Conservation (phyloP, 2,888 invertebrate genomes). For the Conistra vaccinii region DNA sequence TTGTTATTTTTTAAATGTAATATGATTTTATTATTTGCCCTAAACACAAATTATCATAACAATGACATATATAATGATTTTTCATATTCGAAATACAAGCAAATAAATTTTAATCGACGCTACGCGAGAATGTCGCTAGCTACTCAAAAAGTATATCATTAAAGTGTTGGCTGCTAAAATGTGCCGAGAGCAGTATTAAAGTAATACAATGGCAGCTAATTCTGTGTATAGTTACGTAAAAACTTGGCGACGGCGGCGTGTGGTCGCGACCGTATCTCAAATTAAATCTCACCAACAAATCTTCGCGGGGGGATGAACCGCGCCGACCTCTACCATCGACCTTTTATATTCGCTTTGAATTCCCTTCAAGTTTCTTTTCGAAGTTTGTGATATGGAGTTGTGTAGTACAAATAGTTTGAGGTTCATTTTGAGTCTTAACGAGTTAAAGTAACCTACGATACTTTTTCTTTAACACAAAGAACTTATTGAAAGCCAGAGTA, state of each 20-base stretch:
- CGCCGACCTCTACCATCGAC: conserved; percentile 73
- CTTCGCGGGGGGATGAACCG: conserved; percentile 84
- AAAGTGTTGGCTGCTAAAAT: conserved; percentile 51
- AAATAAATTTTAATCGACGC: neutral
- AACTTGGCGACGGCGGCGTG: conserved; percentile 84
- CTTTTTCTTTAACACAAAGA: neutral
- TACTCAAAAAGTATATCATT: conserved; percentile 44
- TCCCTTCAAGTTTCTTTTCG: conserved; percentile 8
- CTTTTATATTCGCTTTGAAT: conserved; percentile 51
- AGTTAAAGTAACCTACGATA: neutral
- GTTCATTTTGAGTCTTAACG: conserved; percentile 8
- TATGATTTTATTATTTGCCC: neutral
- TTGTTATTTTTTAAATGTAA: neutral
- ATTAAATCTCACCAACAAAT: conserved; percentile 90
- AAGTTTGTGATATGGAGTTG: neutral
- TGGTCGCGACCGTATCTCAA: conserved; percentile 88
- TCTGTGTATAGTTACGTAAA: conserved; percentile 80
- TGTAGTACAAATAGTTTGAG: conserved; percentile 20
- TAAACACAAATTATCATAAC: neutral
- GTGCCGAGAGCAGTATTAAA: conserved; percentile 67
- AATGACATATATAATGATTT: neutral
- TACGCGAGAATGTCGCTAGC: conserved; percentile 13
- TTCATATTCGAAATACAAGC: neutral
- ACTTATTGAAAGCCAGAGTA: neutral
- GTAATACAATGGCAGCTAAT: conserved; percentile 81